A percentile compares a stretch with the other conserved stretches of the same genome.
Evolutionary conservation across 2,113 vertebrate species (phyloP).

Genomic region (Neoarius graeffei): DNA sequence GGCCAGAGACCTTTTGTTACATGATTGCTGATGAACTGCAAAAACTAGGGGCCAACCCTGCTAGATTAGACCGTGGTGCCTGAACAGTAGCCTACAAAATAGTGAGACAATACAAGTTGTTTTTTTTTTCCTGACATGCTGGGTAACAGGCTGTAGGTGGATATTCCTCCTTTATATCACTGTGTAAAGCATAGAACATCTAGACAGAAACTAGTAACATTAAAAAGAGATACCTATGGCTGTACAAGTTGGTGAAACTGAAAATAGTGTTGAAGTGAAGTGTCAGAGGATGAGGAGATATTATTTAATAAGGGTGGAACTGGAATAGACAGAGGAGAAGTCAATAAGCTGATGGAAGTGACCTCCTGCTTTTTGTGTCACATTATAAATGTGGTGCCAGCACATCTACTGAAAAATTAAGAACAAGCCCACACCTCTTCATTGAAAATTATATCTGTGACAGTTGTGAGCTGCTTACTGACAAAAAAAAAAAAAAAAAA

Average conservation of each 20-base stretch:
- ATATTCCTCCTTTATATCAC: not conserved
- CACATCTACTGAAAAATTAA: not conserved
- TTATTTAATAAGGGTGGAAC: not conserved
- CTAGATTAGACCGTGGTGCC: not conserved
- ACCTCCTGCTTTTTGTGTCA: conserved; percentile 5
- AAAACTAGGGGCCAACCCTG: not conserved
- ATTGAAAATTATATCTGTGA: not conserved
- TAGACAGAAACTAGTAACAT: not conserved
- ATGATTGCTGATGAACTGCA: not conserved
- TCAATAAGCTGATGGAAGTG: not conserved
- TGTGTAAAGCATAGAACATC: conserved; percentile 7
- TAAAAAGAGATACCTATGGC: not conserved
- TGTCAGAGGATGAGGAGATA: not conserved
- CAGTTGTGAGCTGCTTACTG: not conserved
- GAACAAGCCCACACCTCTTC: not conserved
- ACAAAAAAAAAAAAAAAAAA: not conserved
- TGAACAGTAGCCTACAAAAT: not conserved
- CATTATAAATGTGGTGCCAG: not conserved
- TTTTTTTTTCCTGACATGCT: not conserved
- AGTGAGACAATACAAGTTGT: not conserved
- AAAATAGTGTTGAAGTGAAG: not conserved
- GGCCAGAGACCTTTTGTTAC: not conserved
- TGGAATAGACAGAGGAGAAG: not conserved
- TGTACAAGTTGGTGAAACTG: conserved; percentile 11
- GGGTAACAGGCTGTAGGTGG: not conserved